A percentile compares a stretch with the other conserved stretches of the same genome.
Conservation (phyloP, 2,888 invertebrate genomes). For the Leuctra nigra region DNA sequence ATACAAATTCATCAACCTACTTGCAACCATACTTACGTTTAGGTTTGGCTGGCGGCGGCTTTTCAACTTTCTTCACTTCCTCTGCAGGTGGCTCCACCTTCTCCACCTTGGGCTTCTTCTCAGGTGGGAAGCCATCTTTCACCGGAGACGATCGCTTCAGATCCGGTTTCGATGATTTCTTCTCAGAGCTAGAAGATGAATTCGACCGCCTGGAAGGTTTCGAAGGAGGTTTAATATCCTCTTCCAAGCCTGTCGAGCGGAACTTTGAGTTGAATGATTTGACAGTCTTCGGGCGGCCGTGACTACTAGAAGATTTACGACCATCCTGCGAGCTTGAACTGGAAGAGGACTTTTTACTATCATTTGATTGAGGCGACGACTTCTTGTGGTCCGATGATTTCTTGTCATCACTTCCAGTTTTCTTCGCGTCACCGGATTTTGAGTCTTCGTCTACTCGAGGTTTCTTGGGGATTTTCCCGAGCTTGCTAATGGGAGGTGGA, state of each 20-base stretch:
- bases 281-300: slow-evolving; percentile 73
- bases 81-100: slow-evolving; percentile 39
- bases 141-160: slow-evolving; percentile 31
- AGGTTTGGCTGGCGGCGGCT: slow-evolving; percentile 76
- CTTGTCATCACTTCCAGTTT: slow-evolving; percentile 26
- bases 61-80: slow-evolving; percentile 44
- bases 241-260: slow-evolving; percentile 83
- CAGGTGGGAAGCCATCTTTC: slow-evolving; percentile 48
- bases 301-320: slow-evolving; percentile 60
- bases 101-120: slow-evolving; percentile 64
- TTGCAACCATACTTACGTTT: slow-evolving; percentile 71
- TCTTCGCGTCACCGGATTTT: slow-evolving; percentile 24
- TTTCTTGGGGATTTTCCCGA: slow-evolving; percentile 74
- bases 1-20: slow-evolving; percentile 1
- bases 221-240: slow-evolving; percentile 80
- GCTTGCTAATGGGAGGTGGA: slow-evolving; percentile 61
- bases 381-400: slow-evolving; percentile 19
- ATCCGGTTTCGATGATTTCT: background rate
- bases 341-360: slow-evolving; percentile 44
- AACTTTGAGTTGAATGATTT: slow-evolving; percentile 89
- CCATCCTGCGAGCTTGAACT: slow-evolving; percentile 80
- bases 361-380: slow-evolving; percentile 9
- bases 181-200: background rate
- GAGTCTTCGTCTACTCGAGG: slow-evolving; percentile 39
- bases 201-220: slow-evolving; percentile 13